These are phyloP conservation scores for Cepaea hortensis DNA, from an alignment of 2,888 invertebrate genomes.

Conservation along the genomic window DNA sequence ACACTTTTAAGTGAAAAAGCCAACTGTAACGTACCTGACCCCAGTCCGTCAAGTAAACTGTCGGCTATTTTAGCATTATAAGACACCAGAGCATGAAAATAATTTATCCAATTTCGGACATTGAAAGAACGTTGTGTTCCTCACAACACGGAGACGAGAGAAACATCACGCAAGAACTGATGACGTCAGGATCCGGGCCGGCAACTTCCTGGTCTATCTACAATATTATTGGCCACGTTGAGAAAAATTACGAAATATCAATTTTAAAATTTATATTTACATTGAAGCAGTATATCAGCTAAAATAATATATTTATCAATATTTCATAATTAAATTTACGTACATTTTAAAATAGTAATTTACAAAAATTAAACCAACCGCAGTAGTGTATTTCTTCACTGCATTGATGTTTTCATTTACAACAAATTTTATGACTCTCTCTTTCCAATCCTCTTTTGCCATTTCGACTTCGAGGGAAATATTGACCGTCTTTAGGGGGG, in stretches of 20 bases:
- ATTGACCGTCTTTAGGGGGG: too few relatives aligned
- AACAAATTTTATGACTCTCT: too few relatives aligned
- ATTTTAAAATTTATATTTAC: not conserved
- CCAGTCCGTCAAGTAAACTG: not conserved
- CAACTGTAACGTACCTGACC: conserved; percentile 21
- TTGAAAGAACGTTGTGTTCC: not conserved
- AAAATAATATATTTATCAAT: not conserved
- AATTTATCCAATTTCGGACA: conserved; percentile 26
- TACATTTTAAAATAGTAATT: too few relatives aligned
- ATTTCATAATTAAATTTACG: not conserved
- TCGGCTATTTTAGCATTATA: conserved; percentile 1
- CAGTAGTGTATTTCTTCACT: too few relatives aligned
- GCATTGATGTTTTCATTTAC: too few relatives aligned
- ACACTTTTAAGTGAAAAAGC: too few relatives aligned
- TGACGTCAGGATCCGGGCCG: conserved; percentile 34
- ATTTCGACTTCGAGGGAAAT: too few relatives aligned
- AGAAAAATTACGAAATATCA: not conserved
- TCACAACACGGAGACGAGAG: not conserved
- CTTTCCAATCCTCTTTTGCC: too few relatives aligned
- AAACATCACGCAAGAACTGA: conserved; percentile 29
- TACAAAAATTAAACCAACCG: too few relatives aligned
- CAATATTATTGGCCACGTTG: conserved; percentile 20
- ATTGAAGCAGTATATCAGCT: not conserved
- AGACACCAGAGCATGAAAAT: not conserved
- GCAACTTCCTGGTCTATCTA: not conserved